phyloP scores from a whole-genome alignment of 2,797 vertebrate species.

The Martes flavigula region DNA sequence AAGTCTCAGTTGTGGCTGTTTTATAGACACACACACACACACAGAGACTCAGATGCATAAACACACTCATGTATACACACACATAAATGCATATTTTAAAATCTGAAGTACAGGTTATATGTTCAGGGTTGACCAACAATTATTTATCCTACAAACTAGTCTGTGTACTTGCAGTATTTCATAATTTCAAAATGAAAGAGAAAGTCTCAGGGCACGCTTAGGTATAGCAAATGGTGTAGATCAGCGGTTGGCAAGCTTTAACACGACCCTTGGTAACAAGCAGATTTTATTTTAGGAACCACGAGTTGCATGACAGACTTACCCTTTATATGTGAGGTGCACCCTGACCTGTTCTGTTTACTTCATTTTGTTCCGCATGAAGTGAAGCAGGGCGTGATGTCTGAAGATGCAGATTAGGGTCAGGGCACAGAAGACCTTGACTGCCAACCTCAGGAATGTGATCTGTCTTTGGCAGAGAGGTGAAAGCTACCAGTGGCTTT shows the following conservation, averaged over 20 bases:
- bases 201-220: neutral
- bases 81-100: neutral
- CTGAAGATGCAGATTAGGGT: neutral
- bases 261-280: neutral
- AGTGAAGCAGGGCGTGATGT: neutral
- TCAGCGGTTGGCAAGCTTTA: neutral
- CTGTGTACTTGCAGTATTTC: neutral
- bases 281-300: neutral
- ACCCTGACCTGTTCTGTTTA: neutral
- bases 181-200: constrained; percentile 1
- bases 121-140: neutral
- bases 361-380: neutral
- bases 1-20: neutral
- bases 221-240: neutral
- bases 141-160: neutral
- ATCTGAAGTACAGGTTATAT: neutral
- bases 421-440: neutral
- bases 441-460: neutral
- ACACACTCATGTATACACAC: no score
- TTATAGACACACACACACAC: neutral
- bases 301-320: neutral
- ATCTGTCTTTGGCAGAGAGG: neutral
- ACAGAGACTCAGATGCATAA: neutral
- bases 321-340: neutral
- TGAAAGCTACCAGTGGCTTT: neutral